phyloP scores from a whole-genome alignment of 1,140 invertebrate genomes.

The Charaxes varanes region DNA sequence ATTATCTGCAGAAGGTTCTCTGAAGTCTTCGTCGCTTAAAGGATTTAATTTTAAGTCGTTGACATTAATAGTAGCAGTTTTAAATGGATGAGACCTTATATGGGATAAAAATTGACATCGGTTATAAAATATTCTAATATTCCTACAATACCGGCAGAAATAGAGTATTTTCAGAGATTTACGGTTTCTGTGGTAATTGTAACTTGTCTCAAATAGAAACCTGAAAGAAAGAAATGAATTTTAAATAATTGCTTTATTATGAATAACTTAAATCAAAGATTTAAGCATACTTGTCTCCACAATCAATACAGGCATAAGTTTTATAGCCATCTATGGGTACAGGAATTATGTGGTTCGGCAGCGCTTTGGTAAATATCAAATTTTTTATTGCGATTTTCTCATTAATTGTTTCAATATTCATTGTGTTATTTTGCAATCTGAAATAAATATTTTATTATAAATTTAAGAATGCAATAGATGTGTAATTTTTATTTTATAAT shows the following conservation, averaged over 20 bases:
- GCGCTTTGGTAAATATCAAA: conserved; percentile 48
- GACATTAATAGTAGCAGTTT: conserved; percentile 61
- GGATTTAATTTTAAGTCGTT: conserved; percentile 57
- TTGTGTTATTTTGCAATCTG: conserved; percentile 4
- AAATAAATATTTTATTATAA: not conserved
- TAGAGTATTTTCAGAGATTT: conserved; percentile 58
- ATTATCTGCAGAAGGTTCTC: too few species aligned
- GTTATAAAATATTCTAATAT: conserved; percentile 46
- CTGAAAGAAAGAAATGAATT: conserved; percentile 40
- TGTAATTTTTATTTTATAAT: not conserved
- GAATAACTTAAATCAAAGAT: conserved; percentile 1
- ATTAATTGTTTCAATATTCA: conserved; percentile 15
- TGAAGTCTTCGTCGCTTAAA: too few species aligned
- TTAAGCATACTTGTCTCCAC: conserved; percentile 59
- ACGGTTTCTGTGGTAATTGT: conserved; percentile 53
- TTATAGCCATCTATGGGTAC: conserved; percentile 40
- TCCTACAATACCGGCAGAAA: conserved; percentile 48
- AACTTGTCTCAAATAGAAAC: conserved; percentile 59
- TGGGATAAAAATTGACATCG: conserved; percentile 60
- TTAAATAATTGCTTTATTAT: conserved; percentile 2
- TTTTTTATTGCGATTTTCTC: conserved; percentile 52
- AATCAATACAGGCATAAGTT: conserved; percentile 52
- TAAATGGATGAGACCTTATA: conserved; percentile 60
- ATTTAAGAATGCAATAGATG: not conserved
- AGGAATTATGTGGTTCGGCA: conserved; percentile 45